These are phyloP conservation scores for Minunthozetes semirufus DNA, from an alignment of 2,888 invertebrate genomes.

Conservation along the genomic window DNA sequence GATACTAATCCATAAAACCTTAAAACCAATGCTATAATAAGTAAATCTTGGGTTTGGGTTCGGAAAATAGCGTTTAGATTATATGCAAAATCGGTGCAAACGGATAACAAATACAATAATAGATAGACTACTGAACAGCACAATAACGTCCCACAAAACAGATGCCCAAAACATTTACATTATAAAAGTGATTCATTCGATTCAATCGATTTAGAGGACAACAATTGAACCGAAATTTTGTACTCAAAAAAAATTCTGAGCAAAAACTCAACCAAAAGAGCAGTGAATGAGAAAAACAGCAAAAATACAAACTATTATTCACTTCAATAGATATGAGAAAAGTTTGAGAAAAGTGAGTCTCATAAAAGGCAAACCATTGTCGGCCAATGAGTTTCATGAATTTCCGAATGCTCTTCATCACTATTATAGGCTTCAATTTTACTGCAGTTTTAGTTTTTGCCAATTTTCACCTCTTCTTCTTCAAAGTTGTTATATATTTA, in stretches of 20 bases:
- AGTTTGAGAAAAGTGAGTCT: background rate
- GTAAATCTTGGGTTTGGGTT: background rate
- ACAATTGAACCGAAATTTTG: background rate
- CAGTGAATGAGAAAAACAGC: constrained; percentile 3
- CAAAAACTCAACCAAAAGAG: constrained; percentile 2
- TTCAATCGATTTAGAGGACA: background rate
- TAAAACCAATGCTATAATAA: constrained; percentile 19
- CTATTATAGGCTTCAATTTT: too few relatives aligned
- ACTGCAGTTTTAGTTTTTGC: too few relatives aligned
- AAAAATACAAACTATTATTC: background rate
- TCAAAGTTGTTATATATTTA: too few relatives aligned
- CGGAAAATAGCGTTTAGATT: background rate
- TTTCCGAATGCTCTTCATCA: too few relatives aligned
- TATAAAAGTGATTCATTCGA: constrained; percentile 32
- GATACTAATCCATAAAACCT: constrained; percentile 13
- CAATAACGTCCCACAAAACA: background rate
- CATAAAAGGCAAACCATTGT: background rate
- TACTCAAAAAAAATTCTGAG: background rate
- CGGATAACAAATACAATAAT: background rate
- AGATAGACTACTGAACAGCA: background rate
- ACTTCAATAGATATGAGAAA: too few relatives aligned
- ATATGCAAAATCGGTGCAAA: background rate
- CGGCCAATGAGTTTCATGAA: background rate
- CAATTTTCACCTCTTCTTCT: too few relatives aligned
- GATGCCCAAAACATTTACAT: constrained; percentile 25